Percentiles rank a stretch among this genome's conserved stretches.
Conservation (phyloP, 2,797 vertebrate species). For the Diplodus sargus region DNA sequence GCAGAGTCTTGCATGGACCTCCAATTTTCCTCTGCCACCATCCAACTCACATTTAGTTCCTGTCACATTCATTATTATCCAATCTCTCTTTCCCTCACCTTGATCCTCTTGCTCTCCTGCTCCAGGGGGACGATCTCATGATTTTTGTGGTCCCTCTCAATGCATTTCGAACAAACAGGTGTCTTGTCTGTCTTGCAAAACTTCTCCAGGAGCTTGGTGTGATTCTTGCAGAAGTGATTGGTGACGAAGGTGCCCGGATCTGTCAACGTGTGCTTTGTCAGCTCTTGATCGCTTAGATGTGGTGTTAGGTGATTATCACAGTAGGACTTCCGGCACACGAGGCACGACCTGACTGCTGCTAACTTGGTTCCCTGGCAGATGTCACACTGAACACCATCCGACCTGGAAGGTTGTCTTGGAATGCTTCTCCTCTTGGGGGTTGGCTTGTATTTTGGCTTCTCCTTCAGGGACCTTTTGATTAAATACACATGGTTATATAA, state of each 20-base stretch:
- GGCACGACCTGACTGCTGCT: conserved; percentile 56
- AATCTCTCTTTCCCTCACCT: conserved; percentile 45
- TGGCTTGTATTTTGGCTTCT: neutral
- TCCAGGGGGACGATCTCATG: conserved; percentile 51
- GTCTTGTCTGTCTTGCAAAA: conserved; percentile 55
- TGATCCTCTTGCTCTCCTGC: conserved; percentile 35
- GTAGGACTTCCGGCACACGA: conserved; percentile 56
- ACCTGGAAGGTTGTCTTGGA: rapidly evolving
- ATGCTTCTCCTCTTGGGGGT: rapidly evolving
- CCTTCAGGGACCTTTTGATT: conserved; percentile 38
- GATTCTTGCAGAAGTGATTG: conserved; percentile 45
- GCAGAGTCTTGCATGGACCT: too few species aligned
- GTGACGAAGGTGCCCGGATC: conserved; percentile 45
- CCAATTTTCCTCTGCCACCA: too few species aligned
- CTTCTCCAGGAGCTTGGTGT: conserved; percentile 43
- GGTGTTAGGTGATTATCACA: conserved; percentile 50
- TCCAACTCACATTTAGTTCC: too few species aligned
- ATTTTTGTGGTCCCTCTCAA: conserved; percentile 47
- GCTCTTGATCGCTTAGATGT: conserved; percentile 40
- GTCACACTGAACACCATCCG: conserved; percentile 43
- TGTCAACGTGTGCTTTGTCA: conserved; percentile 56
- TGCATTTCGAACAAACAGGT: conserved; percentile 48
- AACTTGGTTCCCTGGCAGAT: conserved; percentile 7
- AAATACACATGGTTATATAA: neutral
- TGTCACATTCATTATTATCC: neutral